phyloP scores from a whole-genome alignment of 2,797 vertebrate genomes.

The Cryptoblepharus egeriae region DNA sequence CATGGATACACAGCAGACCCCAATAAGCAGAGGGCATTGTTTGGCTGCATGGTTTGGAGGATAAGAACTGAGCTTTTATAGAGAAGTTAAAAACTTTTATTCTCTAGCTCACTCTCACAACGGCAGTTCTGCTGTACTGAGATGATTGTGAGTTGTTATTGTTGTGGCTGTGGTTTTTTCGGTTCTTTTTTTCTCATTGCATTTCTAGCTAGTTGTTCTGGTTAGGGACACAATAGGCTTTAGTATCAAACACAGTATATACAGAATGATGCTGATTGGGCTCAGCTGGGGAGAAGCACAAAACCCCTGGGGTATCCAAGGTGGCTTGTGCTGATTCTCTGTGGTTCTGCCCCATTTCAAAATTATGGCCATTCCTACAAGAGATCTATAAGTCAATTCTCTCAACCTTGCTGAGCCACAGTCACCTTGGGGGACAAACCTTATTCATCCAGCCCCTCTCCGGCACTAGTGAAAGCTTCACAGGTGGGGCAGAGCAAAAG shows the following conservation, averaged over 20 bases:
- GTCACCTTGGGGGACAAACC: constrained; percentile 10
- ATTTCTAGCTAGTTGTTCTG: constrained; percentile 25
- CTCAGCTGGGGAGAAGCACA: constrained; percentile 1
- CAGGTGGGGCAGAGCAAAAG: constrained; percentile 5
- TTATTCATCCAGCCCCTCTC: background rate
- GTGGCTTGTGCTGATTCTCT: background rate
- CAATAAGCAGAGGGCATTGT: background rate
- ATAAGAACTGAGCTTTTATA: constrained; percentile 30
- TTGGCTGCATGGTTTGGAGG: background rate
- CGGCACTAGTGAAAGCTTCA: background rate
- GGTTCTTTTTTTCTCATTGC: background rate
- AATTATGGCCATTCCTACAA: background rate
- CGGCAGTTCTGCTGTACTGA: background rate
- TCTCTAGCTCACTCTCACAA: constrained; percentile 11
- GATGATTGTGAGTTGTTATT: background rate
- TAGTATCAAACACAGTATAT: constrained; percentile 41
- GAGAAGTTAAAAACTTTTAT: constrained; percentile 39
- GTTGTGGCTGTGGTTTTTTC: background rate
- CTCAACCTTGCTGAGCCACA: constrained; percentile 9
- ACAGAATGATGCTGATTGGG: constrained; percentile 19
- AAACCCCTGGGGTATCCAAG: background rate
- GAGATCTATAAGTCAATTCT: constrained; percentile 3
- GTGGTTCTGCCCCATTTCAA: constrained; percentile 1
- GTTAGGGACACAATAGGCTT: constrained; percentile 13
- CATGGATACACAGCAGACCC: background rate